Base-by-base conservation (phyloP, 2,888 invertebrate species). In the Tetragnatha montana region DNA sequence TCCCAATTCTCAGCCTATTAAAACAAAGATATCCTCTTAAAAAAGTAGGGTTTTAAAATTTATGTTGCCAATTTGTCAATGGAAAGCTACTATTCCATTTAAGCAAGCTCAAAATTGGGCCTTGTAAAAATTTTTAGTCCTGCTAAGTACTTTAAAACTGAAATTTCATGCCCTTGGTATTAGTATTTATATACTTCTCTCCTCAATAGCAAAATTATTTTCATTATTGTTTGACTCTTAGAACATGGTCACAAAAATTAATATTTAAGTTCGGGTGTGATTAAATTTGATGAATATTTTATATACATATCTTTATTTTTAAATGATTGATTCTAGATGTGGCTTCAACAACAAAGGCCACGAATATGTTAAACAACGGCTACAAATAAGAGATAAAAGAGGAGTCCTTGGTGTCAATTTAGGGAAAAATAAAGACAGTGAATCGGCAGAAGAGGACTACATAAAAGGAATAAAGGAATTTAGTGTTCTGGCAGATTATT, bases 291-390 rank as follows among this genome's bases (percentile, higher is more conserved):
- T 21, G 12, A 73, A n/a, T 69, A n/a, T 12, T 14, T 19, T 21
- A 10, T 35, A 35, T 35, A 50, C 71, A 73, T 81, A n/a, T 51
- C 74, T 60, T 87, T 79, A 79, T 17, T 35, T 17, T 14, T 21
- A 68, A 74, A n/a, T 76, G 47, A n/a, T 85, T 47, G 81, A 91
- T 92, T 92, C 69, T 92, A 96, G 96, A 81, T 98, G 97, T 93
- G 98, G 98, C 0, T 99, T 99, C 93, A 99, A 99, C 93, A 99
- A 98, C 94, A 96, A 97, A 92, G 99, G 99, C 0, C 97, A 98
- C 93, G 95, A 96, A 8, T 93, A 93, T 88, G 98, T 98, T 0
- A 92, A 96, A n/a, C 93, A 94, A 47, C 92, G 94, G 2, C 92
- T 95, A 47, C 71, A 92, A 79, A 95, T 95, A 4, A 19, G 80